Percentiles rank a stretch among this genome's conserved stretches.
These are phyloP conservation scores for Trachemys scripta DNA, from an alignment of 2,113 vertebrate genomes.

Conservation along the genomic window DNA sequence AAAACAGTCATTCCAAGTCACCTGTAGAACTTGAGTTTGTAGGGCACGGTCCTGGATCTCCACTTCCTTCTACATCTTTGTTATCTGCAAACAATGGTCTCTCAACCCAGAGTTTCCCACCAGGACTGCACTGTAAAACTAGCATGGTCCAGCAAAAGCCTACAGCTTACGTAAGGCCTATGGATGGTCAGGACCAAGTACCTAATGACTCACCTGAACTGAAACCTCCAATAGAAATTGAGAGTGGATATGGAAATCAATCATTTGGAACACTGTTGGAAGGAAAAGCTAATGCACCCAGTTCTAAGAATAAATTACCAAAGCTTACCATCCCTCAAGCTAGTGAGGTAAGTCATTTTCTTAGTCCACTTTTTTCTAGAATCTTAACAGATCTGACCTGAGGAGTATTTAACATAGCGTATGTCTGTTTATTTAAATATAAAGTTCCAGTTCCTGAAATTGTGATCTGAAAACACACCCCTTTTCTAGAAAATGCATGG, in stretches of 20 bases:
- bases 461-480: neutral
- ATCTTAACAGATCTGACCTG: neutral
- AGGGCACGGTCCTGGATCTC: conserved; percentile 84
- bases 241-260: conserved; percentile 88
- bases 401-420: neutral
- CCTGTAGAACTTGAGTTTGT: conserved; percentile 86
- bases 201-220: conserved; percentile 91
- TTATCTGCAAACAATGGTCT: conserved; percentile 85
- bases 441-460: conserved; percentile 28
- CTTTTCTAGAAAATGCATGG: neutral
- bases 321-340: conserved; percentile 93
- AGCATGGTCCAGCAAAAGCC: conserved; percentile 92
- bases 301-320: conserved; percentile 92
- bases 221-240: conserved; percentile 88
- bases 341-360: conserved; percentile 88
- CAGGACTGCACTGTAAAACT: conserved; percentile 89
- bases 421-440: conserved; percentile 23
- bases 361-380: neutral
- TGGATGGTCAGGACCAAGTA: conserved; percentile 95
- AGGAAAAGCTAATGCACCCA: conserved; percentile 84
- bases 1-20: conserved; percentile 85
- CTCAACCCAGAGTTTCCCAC: conserved; percentile 88
- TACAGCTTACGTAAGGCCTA: conserved; percentile 93
- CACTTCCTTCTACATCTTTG: conserved; percentile 91
- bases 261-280: conserved; percentile 87